Conservation (phyloP, 23 tunicate species). For the Ciona savignyi region DNA sequence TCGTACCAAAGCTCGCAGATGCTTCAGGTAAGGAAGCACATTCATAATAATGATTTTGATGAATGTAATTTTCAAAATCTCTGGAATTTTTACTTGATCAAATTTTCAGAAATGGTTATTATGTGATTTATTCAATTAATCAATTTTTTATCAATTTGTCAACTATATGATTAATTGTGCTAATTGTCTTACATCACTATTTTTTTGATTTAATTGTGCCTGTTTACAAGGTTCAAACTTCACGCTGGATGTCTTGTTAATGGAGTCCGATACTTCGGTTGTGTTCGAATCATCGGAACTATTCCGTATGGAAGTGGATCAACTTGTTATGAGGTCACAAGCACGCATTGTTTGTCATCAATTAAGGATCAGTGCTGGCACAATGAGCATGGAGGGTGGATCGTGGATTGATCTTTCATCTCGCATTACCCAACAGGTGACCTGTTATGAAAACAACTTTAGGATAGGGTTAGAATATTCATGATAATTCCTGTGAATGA, state of each 20-base stretch:
- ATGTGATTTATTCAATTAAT: no score
- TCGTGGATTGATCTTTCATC: slow-evolving; percentile 14
- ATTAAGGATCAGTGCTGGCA: neutral
- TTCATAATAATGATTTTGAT: no score
- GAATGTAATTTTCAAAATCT: no score
- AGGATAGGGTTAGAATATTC: neutral
- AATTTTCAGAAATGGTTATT: no score
- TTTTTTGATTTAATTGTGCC: no score
- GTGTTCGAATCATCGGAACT: slow-evolving; percentile 4
- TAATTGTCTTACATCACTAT: no score
- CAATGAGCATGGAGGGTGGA: slow-evolving; percentile 18
- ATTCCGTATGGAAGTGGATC: slow-evolving; percentile 1
- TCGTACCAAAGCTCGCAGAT: slow-evolving; percentile 1
- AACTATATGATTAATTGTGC: no score
- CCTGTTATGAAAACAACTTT: neutral
- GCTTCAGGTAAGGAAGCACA: slow-evolving; percentile 9
- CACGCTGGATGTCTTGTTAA: slow-evolving; percentile 12
- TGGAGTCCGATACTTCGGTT: slow-evolving; percentile 7
- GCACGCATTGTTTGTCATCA: neutral
- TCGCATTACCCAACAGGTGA: neutral
- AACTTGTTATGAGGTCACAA: slow-evolving; percentile 6
- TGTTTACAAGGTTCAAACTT: slow-evolving; percentile 11
- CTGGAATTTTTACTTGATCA: no score
- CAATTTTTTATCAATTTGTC: no score
- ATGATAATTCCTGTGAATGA: no score